Evolutionary conservation across 2,888 invertebrate species (phyloP), one percentile per base, ranked within the genome.

Genomic region (Scrobipalpa costella): DNA sequence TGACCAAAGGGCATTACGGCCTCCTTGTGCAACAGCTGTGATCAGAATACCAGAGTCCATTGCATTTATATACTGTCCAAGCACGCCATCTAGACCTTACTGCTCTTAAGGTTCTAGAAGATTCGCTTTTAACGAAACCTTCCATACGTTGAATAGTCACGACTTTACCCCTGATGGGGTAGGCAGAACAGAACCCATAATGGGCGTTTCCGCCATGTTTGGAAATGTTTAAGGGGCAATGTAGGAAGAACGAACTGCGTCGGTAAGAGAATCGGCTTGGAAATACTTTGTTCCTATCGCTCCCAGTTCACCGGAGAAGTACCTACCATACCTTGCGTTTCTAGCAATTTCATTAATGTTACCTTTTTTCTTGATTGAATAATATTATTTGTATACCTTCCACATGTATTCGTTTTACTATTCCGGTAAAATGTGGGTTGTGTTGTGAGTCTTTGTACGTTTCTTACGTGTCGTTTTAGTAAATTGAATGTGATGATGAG

Each of bases 1-100:
- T n/a, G 7, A n/a, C 44, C 69, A 72, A 76, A 76, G 78, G 75
- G 76, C 75, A 77, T 73, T 73, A 68, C 62, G 63, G 63, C 52
- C 69, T 44, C 5, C 21, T 71, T 66, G 67, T 71, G 72, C 71
- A 73, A 71, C 67, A 49, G 6, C 66, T 79, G 84, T 82, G 88
- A 79, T 66, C 72, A 64, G 86, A 84, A 86, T 87, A 83, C 73
- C 71, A 72, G 75, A 68, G 60, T 64, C 5, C 9, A 11, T 15
- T 34, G n/a, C 55, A 33, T 34, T 15, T 34, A 9, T 33, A 34
- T 27, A 33, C 27, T 11, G 11, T 11, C 13, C 63, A 59, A 67
- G 63, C 66, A 58, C 64, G 64, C 64, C 62, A 65, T 55, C 64
- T 21, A 57, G 67, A 44, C n/a, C 1, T 40, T 40, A 13, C 13